Evolutionary conservation across 2,113 vertebrate genomes (phyloP).

Genomic region (Perca schrenkii): DNA sequence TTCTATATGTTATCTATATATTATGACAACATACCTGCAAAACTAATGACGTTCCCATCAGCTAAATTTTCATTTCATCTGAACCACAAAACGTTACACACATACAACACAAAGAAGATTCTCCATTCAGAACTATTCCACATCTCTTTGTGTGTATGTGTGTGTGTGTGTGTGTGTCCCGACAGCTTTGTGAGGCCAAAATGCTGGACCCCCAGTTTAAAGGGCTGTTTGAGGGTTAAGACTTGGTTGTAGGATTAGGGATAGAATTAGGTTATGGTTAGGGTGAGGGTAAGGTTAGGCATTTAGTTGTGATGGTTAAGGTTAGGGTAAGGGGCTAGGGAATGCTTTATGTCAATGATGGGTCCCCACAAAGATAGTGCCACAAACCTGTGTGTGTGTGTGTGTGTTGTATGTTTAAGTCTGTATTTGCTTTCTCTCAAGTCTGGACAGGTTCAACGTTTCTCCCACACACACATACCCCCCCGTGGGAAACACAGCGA

Average conservation of each 20-base stretch:
- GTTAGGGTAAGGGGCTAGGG: too few relatives aligned
- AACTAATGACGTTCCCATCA: neutral
- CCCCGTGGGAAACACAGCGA: constrained; percentile 1
- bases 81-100: neutral
- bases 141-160: neutral
- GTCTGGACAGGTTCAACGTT: constrained; percentile 44
- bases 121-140: neutral
- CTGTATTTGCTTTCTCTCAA: constrained; percentile 10
- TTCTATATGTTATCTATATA: too few relatives aligned
- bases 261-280: too few relatives aligned
- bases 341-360: too few relatives aligned
- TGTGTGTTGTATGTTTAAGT: constrained; percentile 6
- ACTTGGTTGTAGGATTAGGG: too few relatives aligned
- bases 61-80: neutral
- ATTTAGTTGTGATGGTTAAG: too few relatives aligned
- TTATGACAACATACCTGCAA: neutral
- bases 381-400: too few relatives aligned
- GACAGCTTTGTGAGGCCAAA: too few relatives aligned
- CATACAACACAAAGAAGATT: neutral
- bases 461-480: neutral
- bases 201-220: too few relatives aligned
- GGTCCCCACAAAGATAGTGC: too few relatives aligned
- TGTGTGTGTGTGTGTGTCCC: neutral
- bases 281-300: too few relatives aligned
- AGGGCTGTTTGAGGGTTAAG: too few relatives aligned